phyloP scores from a whole-genome alignment of 2,888 invertebrate species.

The Arge pagana region DNA sequence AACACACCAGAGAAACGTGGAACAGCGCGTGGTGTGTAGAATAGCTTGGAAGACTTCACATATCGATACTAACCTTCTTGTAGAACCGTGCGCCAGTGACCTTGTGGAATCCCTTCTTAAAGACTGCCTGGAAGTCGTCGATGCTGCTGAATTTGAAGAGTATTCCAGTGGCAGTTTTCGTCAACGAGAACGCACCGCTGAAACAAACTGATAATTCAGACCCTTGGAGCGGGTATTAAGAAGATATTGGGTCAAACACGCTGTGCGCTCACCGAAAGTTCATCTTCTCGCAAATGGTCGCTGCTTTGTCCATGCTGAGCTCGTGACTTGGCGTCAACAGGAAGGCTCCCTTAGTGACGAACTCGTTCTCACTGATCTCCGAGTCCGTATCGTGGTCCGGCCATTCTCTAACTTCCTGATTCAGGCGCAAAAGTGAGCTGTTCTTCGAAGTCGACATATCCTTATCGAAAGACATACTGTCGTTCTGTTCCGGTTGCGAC shows the following conservation, averaged over 20 bases:
- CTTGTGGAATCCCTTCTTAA: constrained; percentile 85
- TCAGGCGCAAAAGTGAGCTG: constrained; percentile 46
- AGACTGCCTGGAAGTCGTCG: constrained; percentile 84
- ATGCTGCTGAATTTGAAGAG: constrained; percentile 87
- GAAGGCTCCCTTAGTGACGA: constrained; percentile 81
- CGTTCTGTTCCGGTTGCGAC: constrained; percentile 44
- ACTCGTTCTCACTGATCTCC: constrained; percentile 76
- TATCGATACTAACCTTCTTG: constrained; percentile 70
- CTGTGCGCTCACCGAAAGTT: constrained; percentile 67
- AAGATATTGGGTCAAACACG: too few species aligned
- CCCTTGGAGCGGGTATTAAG: too few species aligned
- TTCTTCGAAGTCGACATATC: constrained; percentile 53
- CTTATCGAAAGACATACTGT: constrained; percentile 46
- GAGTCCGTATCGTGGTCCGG: constrained; percentile 73
- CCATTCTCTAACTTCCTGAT: constrained; percentile 55
- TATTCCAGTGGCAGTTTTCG: constrained; percentile 87
- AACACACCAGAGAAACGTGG: neutral
- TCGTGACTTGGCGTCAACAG: constrained; percentile 85
- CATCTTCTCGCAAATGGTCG: constrained; percentile 86
- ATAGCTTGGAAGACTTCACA: neutral
- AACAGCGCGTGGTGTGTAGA: neutral
- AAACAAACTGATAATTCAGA: too few species aligned
- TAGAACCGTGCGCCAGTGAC: constrained; percentile 85
- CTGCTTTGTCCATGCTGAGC: constrained; percentile 83
- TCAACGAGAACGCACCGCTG: constrained; percentile 82